Base-by-base conservation (phyloP, 2,797 vertebrate genomes). In the Bovichtus diacanthus region DNA sequence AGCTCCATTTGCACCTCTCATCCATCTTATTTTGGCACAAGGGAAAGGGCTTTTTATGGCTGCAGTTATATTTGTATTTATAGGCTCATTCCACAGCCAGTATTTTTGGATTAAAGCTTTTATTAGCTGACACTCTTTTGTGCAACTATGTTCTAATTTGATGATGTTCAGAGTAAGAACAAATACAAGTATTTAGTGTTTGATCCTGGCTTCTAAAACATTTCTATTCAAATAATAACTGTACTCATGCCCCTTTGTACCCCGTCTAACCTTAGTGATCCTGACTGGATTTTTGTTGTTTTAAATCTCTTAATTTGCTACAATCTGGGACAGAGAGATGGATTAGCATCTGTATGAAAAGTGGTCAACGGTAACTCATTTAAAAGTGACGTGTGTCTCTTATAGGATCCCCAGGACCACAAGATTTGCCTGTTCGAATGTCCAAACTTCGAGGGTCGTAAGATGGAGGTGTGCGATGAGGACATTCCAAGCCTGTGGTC, bases 381-480 rank as follows among this genome's bases (percentile, higher is more conserved):
- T 25, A 19, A 47, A 60, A 36, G 4, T 60, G 2, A 27, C 51
- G 8, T n/a, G 5, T 63, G 38, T 49, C 7, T 79, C n/a, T 69
- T 72, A 43, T 7, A 97, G 96, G 96, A 97, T 76, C 90, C 93
- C 6, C 94, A 96, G 81, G 96, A 97, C 76, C 96, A 97, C 81
- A 97, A 96, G 81, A 96, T 97, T 80, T 96, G 94, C 79, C 88
- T 97, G 80, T 96, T 53, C 63, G 96, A 96, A 84, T 93, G 94
- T 75, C 74, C 89, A 61, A 96, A 95, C 87, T 97, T 97, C 23
- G 94, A 96, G 58, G 96, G 96, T n/a, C 95, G 96, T 63, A 97
- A 96, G 86, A 97, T 97, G 96, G 96, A 96, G 78, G 94, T 97
- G 79, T 96, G 94, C 23, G 96, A 97, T 54, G 96, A 97, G 86